Conservation (phyloP, 2,113 vertebrate genomes). For the Pedionomus torquatus region DNA sequence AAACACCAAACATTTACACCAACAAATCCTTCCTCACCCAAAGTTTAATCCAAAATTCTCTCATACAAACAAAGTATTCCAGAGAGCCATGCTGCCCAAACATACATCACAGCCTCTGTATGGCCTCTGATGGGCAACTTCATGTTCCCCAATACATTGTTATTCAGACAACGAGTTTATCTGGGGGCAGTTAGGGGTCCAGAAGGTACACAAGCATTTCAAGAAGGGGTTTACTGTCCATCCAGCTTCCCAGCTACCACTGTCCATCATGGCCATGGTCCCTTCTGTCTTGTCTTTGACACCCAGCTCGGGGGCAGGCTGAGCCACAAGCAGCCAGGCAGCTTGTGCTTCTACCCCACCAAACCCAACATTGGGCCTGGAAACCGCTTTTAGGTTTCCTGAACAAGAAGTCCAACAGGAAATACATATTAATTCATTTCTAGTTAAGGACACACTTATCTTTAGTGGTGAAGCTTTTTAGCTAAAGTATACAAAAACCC, state of each 20-base stretch:
- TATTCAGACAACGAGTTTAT: not conserved
- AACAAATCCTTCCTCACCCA: not conserved
- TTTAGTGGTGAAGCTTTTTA: not conserved
- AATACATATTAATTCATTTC: not conserved
- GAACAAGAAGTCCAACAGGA: not conserved
- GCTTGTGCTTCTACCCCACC: not conserved
- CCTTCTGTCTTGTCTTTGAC: not conserved
- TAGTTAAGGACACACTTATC: not conserved
- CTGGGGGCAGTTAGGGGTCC: not conserved
- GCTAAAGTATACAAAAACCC: not conserved
- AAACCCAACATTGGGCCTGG: accelerated
- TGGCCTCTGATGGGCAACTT: not conserved
- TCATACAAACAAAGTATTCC: too few species aligned
- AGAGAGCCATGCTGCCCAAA: not conserved
- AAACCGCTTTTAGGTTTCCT: not conserved
- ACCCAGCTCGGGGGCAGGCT: not conserved
- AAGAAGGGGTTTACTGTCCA: not conserved
- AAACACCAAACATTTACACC: not conserved
- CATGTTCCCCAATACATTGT: too few species aligned
- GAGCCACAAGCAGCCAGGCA: not conserved
- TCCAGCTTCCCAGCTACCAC: not conserved
- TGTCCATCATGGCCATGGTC: accelerated
- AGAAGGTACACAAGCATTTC: not conserved
- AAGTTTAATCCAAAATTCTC: not conserved
- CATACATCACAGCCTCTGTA: not conserved